Evolutionary conservation across 1,140 invertebrate species (phyloP).

Genomic region (Tetramorium parvispinum): DNA sequence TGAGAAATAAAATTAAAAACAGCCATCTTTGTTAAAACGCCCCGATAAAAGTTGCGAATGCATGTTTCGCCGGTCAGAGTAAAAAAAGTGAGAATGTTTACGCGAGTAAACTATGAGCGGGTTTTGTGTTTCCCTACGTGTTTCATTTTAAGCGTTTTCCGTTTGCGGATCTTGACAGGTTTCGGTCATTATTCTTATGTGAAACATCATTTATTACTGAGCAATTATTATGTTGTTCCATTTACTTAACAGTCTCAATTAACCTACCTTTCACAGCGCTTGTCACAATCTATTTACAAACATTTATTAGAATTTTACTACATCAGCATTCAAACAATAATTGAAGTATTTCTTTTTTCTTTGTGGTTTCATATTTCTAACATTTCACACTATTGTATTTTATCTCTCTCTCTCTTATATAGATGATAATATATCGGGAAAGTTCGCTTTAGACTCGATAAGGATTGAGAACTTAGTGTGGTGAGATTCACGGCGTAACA

Average conservation of each 20-base stretch:
- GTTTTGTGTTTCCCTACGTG: neutral
- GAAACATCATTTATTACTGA: conserved; percentile 4
- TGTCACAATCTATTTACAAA: neutral
- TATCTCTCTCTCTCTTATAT: neutral
- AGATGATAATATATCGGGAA: conserved; percentile 28
- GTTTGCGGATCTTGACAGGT: neutral
- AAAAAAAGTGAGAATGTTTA: conserved; percentile 39
- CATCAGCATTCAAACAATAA: neutral
- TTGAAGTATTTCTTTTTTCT: neutral
- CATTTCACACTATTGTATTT: too few species aligned
- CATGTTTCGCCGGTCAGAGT: neutral
- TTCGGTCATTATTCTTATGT: conserved; percentile 11
- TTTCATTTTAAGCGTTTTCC: conserved; percentile 23
- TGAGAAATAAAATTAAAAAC: neutral
- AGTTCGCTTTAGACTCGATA: conserved; percentile 24
- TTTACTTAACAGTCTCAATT: conserved; percentile 21
- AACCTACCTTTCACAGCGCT: neutral
- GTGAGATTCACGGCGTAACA: conserved; percentile 40
- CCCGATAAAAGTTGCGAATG: neutral
- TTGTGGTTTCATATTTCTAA: neutral
- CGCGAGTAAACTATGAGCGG: neutral
- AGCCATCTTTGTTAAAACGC: neutral
- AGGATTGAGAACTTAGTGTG: conserved; percentile 40
- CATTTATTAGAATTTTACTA: neutral
- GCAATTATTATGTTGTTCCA: conserved; percentile 27